These are phyloP conservation scores for Pterostichus niger DNA, from an alignment of 2,888 invertebrate genomes.

Conservation along the genomic window DNA sequence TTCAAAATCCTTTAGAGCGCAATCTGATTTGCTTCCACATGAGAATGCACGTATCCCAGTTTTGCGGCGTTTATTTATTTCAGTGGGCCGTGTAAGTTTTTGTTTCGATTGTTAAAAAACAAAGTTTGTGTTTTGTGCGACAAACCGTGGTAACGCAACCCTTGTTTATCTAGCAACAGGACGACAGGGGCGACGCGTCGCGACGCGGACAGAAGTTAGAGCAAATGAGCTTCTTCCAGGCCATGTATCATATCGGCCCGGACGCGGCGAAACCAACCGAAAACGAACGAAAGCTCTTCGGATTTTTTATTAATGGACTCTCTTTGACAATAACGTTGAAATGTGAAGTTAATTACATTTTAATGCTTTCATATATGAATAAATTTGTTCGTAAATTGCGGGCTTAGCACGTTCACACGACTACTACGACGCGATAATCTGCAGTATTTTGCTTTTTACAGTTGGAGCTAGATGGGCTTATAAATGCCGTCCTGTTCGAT, in stretches of 20 bases:
- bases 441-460: constrained; percentile 57
- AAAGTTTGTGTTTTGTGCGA: constrained; percentile 50
- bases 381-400: constrained; percentile 62
- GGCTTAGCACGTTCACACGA: constrained; percentile 52
- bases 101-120: constrained; percentile 60
- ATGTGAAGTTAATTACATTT: constrained; percentile 65
- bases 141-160: constrained; percentile 15
- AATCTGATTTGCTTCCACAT: not conserved
- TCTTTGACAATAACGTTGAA: constrained; percentile 64
- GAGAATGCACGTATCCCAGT: not conserved
- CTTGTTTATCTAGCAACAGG: constrained; percentile 54
- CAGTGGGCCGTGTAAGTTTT: constrained; percentile 61
- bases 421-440: constrained; percentile 55
- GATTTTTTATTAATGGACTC: constrained; percentile 58
- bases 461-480: constrained; percentile 49
- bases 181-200: not conserved
- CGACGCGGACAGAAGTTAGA: not conserved
- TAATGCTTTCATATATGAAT: constrained; percentile 66
- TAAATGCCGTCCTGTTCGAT: constrained; percentile 15
- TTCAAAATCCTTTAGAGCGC: not conserved
- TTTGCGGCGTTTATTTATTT: constrained; percentile 40
- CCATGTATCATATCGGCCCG: constrained; percentile 32
- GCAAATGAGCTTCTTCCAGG: constrained; percentile 58
- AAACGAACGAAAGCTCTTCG: constrained; percentile 31
- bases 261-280: constrained; percentile 1